Evolutionary conservation across 2,888 invertebrate genomes (phyloP).

Genomic region (Temnothorax ravouxi): DNA sequence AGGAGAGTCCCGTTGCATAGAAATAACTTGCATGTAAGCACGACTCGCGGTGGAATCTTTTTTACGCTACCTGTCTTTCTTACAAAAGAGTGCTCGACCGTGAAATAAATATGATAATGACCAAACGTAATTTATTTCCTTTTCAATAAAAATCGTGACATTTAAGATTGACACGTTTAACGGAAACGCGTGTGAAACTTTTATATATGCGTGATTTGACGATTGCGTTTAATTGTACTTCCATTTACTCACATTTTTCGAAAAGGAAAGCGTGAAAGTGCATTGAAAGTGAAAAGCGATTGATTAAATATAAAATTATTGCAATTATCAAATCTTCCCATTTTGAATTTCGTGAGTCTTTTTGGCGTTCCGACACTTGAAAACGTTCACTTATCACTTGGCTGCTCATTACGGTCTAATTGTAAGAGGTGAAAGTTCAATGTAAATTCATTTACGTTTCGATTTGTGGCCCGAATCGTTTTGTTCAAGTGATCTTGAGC

Average conservation of each 20-base stretch:
- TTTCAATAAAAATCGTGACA: background rate
- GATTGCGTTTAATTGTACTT: background rate
- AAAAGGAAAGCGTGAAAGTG: background rate
- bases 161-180: background rate
- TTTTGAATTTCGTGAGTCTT: background rate
- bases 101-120: conserved; percentile 6
- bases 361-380: background rate
- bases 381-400: background rate
- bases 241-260: background rate
- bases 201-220: background rate
- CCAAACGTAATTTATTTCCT: background rate
- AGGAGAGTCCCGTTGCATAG: conserved; percentile 48
- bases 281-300: background rate
- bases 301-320: background rate
- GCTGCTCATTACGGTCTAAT: background rate
- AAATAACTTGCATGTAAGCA: conserved; percentile 4
- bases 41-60: background rate
- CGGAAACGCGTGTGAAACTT: background rate
- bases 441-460: conserved; percentile 23
- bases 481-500: conserved; percentile 36
- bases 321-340: background rate
- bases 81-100: background rate
- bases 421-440: conserved; percentile 11
- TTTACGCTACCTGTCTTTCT: background rate
- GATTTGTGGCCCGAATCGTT: conserved; percentile 4